Evolutionary conservation across 35 echinoderm and acorn worm species (phyloP), one percentile per base, ranked within the genome.

Genomic region (Stichopus chloronotus): DNA sequence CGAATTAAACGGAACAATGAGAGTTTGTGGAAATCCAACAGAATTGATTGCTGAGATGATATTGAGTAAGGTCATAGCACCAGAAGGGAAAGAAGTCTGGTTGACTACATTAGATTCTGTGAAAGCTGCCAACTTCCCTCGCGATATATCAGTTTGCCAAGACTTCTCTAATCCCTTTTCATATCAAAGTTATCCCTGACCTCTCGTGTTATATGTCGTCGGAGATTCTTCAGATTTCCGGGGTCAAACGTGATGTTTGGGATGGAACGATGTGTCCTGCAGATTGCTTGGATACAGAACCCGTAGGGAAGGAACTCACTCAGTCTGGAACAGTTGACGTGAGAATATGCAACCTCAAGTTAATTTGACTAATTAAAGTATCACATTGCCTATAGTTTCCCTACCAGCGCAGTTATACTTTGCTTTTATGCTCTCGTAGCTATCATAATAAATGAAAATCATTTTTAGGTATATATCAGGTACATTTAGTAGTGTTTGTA

Each of bases 1-100:
- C 80, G 80, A 83, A 83, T 57, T 83, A 57, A n/a, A 83, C 56
- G 84, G 84, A 53, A 21, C 9, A 9, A 87, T 87, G 84, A 56
- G 84, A 17, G 59, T 87, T 11, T 87, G 84, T 22, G 55, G 84
- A 11, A 24, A 57, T 59, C 55, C 84, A 16, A 63, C 84, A 24
- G 84, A 58, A 87, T 65, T 88, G 86, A 30, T 88, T 4, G 86
- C 86, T 25, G 1, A 43, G 30, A 43, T 43, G 30, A 7, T 88
- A 52, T 59, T 88, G 6, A 58, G 86, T 7, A 57, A 72, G 58
- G 86, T 72, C 3, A 65, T 88, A 87, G 84, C 84, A 7, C 84
- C 84, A 3, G 21, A 63, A 2, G 57, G 84, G 12, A 87, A 87
- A 21, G 58, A 72, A 19, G 58, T 23, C 17, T 88, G 86, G 86